These are phyloP conservation scores for Erpetoichthys calabaricus DNA, from an alignment of 2,797 vertebrate species.

Conservation along the genomic window DNA sequence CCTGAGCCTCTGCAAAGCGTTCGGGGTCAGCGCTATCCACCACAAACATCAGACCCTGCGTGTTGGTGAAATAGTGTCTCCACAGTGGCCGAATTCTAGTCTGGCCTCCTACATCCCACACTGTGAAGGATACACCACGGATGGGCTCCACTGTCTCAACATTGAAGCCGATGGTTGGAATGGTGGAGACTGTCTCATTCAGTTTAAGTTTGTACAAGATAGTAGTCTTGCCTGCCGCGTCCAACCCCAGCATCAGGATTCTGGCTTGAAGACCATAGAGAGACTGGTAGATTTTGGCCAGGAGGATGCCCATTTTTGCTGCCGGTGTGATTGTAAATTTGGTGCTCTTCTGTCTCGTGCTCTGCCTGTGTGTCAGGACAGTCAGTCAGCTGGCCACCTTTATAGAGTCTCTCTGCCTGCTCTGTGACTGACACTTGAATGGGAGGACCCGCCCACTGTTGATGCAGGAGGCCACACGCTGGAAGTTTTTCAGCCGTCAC, in stretches of 20 bases:
- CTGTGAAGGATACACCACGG: constrained; percentile 16
- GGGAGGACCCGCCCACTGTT: background rate
- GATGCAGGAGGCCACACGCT: background rate
- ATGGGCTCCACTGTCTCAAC: constrained; percentile 18
- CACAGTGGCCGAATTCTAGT: constrained; percentile 11
- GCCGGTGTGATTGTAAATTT: background rate
- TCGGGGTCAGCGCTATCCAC: constrained; percentile 19
- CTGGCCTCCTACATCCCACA: constrained; percentile 21
- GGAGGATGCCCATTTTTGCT: constrained; percentile 11
- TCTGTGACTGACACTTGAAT: background rate
- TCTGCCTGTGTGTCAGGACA: background rate
- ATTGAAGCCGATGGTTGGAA: constrained; percentile 20
- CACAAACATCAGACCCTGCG: constrained; percentile 20
- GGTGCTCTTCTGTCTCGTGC: background rate
- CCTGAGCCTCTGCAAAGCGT: constrained; percentile 15
- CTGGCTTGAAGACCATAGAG: constrained; percentile 13
- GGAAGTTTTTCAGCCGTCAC: background rate
- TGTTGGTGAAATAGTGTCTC: constrained; percentile 15
- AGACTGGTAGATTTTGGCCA: constrained; percentile 9
- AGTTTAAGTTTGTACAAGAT: constrained; percentile 22
- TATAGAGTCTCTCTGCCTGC: background rate
- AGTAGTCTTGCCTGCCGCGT: constrained; percentile 24
- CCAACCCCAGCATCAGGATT: constrained; percentile 22
- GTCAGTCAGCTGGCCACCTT: background rate
- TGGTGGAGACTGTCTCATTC: constrained; percentile 15